Base-by-base conservation (phyloP, 2,113 vertebrate genomes). In the Mesocricetus auratus region DNA sequence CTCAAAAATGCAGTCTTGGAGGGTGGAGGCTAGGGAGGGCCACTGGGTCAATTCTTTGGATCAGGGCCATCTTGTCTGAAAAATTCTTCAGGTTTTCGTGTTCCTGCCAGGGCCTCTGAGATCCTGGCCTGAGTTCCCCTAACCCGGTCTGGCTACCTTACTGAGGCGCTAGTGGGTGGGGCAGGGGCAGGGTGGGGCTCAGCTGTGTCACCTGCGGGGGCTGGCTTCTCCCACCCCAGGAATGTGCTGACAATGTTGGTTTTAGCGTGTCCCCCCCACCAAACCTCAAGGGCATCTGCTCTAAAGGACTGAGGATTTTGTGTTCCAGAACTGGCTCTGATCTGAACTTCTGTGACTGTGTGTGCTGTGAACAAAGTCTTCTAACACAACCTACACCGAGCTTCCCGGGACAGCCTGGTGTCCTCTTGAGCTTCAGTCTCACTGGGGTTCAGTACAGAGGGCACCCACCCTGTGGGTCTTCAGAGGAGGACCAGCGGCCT, bases 161-260 rank as follows among this genome's bases (percentile, higher is more conserved):
- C 66, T 26, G 89, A 47, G 89, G 93, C 79, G 95, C 93, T 97
- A 94, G 45, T 83, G 77, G 91, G 91, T 97, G 96, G 47, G 47
- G 53, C 53, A 13, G 53, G 96, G 68, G 92, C 86, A 92, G 96
- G 95, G 94, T 89, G 92, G 96, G 96, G 94, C 96, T 21, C 42
- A 58, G 64, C 95, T 98, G 97, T 97, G 97, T 98, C 98, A 97
- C 95, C 91, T 86, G 90, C 86, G 95, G 97, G 96, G 92, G 96
- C 91, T 74, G 92, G 58, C 91, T n/a, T 95, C 79, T 96, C 89
- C 90, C 90, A 89, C 97, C 66, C 75, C 45, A 90, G 88, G 94
- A 98, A 97, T 96, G 98, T 97, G 95, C 98, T 96, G 92, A 95
- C 96, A n/a, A 36, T 58, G 97, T 62, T 94, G 93, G 92, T 81